Evolutionary conservation across 2,888 invertebrate species (phyloP), one percentile per base, ranked within the genome.

Genomic region (Euzetes globulus): DNA sequence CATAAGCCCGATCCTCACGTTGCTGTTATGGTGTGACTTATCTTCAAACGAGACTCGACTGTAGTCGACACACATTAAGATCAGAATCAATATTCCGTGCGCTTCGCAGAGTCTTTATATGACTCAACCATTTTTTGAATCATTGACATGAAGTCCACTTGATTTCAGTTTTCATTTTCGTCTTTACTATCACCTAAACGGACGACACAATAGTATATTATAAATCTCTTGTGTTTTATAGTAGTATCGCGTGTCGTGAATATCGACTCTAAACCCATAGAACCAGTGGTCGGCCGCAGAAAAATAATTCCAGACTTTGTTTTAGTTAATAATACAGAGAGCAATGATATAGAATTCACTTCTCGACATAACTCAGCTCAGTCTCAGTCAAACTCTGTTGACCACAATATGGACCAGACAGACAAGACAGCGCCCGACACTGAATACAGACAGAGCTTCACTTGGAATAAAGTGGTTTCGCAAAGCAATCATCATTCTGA

Each of bases 371-470:
- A 52, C 19, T 52, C 52, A 52, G 19, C 19, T 19, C n/a, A 52
- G 6, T 19, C 52, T 19, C 52, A 52, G 19, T 19, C 52, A 52
- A 52, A 52, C 1, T 6, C 7, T 19, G 19, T 1, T 52, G n/a
- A 52, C 19, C 52, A 52, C 6, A 52, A 52, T 52, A 52, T 52
- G 52, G 52, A 52, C 3, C 19, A n/a, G 5, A 19, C 52, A 52
- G 58, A 50, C 17, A 15, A 50, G 13, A 4, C 15, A 13, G 50
- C 27, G 29, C 58, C 58, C 6, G 58, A 58, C 1, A 65, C 65
- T 37, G 65, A 65, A 65, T 65, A 65, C n/a, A 15, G 65, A 65
- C 65, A 65, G 29, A 65, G 65, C 29, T 65, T n/a, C 37, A 65
- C 65, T 37, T 65, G 65, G 65, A 65, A 65, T 65, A 65, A 65